Evolutionary conservation across 2,113 vertebrate species (phyloP).

Genomic region (Ailurus styani): DNA sequence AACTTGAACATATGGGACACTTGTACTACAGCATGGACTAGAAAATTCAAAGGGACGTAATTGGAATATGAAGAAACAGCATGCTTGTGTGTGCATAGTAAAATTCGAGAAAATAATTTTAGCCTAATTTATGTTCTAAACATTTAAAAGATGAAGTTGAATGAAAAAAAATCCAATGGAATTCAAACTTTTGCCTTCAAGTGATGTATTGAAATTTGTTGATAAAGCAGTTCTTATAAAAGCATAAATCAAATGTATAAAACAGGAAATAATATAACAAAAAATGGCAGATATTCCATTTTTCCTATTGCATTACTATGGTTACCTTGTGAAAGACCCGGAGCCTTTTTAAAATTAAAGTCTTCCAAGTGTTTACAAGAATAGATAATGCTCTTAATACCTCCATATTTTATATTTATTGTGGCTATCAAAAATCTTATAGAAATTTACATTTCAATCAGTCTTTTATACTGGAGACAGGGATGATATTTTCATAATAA

Average conservation of each 20-base stretch:
- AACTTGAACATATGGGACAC: slow-evolving; percentile 44
- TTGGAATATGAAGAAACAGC: slow-evolving; percentile 62
- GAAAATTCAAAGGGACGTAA: slow-evolving; percentile 69
- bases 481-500: neutral
- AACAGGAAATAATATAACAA: neutral
- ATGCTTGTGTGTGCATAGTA: slow-evolving; percentile 43
- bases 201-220: slow-evolving; percentile 57
- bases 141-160: slow-evolving; percentile 65
- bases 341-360: slow-evolving; percentile 25
- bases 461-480: neutral
- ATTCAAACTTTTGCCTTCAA: slow-evolving; percentile 58
- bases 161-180: slow-evolving; percentile 48
- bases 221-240: slow-evolving; percentile 45
- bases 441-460: slow-evolving; percentile 47
- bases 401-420: slow-evolving; percentile 52
- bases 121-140: slow-evolving; percentile 65
- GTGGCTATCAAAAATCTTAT: neutral
- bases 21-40: slow-evolving; percentile 59
- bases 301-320: neutral
- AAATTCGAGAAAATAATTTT: slow-evolving; percentile 70
- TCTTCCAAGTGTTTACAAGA: neutral
- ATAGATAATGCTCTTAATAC: slow-evolving; percentile 28
- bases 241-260: slow-evolving; percentile 46
- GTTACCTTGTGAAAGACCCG: slow-evolving; percentile 21
- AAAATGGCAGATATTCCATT: neutral